A percentile compares a stretch with the other conserved stretches of the same genome.
Conservation (phyloP, 1,140 invertebrate species). For the Planococcus citri region DNA sequence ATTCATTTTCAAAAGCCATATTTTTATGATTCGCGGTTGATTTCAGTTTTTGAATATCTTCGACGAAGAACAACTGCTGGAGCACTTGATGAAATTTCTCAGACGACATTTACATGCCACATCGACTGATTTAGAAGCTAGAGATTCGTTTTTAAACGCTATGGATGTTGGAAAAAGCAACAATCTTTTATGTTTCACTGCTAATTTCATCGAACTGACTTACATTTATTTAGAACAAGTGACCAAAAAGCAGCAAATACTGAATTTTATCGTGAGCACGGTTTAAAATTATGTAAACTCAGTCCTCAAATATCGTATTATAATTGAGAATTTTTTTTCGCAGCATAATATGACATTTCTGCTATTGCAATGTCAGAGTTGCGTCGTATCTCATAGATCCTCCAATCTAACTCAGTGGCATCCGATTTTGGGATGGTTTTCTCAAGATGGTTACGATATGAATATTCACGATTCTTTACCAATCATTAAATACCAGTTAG, state of each 20-base stretch:
- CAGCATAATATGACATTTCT: slow-evolving; percentile 67
- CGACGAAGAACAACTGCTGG: slow-evolving; percentile 53
- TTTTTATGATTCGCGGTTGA: no score
- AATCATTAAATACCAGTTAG: slow-evolving; percentile 67
- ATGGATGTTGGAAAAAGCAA: slow-evolving; percentile 59
- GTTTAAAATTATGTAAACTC: no score
- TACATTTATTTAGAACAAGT: slow-evolving; percentile 54
- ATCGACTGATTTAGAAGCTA: slow-evolving; percentile 71
- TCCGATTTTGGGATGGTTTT: slow-evolving; percentile 94
- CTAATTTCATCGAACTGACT: slow-evolving; percentile 53
- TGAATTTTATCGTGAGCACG: slow-evolving; percentile 51
- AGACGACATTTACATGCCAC: slow-evolving; percentile 59
- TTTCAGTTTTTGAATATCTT: slow-evolving; percentile 50
- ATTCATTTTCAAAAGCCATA: no score
- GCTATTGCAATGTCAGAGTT: slow-evolving; percentile 70
- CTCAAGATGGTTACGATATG: slow-evolving; percentile 60
- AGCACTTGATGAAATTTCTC: slow-evolving; percentile 57
- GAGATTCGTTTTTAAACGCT: slow-evolving; percentile 78
- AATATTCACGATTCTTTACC: slow-evolving; percentile 71
- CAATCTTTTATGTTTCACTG: slow-evolving; percentile 29
- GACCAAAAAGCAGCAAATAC: slow-evolving; percentile 46
- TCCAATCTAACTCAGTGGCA: slow-evolving; percentile 92
- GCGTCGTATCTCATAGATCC: slow-evolving; percentile 73
- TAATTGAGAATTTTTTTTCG: slow-evolving; percentile 4
- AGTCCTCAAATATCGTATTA: not conserved